These are phyloP conservation scores for Erythrocercus mccallii DNA, from an alignment of 2,113 vertebrate species.

Conservation along the genomic window DNA sequence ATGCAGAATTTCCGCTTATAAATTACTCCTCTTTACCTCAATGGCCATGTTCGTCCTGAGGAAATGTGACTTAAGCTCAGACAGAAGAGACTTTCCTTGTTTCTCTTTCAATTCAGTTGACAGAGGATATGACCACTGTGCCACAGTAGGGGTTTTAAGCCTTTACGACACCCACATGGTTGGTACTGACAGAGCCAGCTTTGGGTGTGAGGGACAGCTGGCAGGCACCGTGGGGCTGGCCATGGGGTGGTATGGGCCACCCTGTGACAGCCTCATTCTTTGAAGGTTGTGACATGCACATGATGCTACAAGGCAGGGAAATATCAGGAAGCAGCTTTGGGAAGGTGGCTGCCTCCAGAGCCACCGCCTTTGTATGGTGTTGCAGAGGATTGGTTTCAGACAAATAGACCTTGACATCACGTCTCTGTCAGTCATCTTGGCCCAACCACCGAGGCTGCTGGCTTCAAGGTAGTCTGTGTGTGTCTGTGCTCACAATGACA, in stretches of 20 bases:
- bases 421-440: neutral
- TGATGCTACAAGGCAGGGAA: accelerated
- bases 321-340: neutral
- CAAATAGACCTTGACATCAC: neutral
- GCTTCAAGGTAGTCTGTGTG: neutral
- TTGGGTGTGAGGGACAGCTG: neutral
- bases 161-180: neutral
- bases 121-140: neutral
- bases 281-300: neutral
- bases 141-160: neutral
- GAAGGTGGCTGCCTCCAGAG: neutral
- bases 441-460: neutral
- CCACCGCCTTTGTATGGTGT: neutral
- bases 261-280: neutral
- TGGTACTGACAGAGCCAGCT: neutral
- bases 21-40: neutral
- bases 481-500: neutral
- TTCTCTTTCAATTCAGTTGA: neutral
- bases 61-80: neutral
- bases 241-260: neutral
- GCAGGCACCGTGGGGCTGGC: neutral
- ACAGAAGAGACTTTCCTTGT: neutral
- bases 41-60: accelerated
- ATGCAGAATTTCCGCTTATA: neutral
- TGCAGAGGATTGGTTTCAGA: neutral